These are phyloP conservation scores for mouse (Mus musculus) DNA, from an alignment of 2,113 vertebrate genomes.

Conservation along the genomic window DNA sequence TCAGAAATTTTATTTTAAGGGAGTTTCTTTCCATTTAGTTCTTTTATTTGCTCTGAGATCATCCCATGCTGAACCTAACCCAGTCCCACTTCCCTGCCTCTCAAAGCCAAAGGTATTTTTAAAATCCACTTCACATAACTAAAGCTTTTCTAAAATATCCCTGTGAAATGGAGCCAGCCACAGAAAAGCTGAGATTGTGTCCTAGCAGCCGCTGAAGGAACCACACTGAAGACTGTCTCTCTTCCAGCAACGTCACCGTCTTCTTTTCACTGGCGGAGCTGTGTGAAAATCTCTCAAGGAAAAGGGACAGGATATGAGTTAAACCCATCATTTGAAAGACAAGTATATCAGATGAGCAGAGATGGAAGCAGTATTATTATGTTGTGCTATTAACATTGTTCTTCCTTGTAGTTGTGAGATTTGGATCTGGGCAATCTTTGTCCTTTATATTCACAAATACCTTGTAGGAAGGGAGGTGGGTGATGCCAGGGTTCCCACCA, in stretches of 20 bases:
- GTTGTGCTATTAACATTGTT: conserved; percentile 76
- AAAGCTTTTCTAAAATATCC: background rate
- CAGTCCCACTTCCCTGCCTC: background rate
- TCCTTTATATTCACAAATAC: conserved; percentile 71
- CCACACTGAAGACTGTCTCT: fast-evolving
- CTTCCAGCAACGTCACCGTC: background rate
- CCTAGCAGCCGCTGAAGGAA: background rate
- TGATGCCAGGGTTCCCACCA: conserved; percentile 68
- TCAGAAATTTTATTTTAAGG: background rate
- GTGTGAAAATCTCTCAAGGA: conserved; percentile 73
- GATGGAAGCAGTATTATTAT: conserved; percentile 71
- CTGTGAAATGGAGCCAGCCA: background rate
- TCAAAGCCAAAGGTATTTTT: conserved; percentile 16
- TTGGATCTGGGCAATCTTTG: conserved; percentile 67
- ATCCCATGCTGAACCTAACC: background rate
- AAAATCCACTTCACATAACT: background rate
- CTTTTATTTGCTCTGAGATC: conserved; percentile 7
- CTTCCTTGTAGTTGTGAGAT: conserved; percentile 71
- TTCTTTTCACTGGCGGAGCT: background rate
- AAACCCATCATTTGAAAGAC: conserved; percentile 78
- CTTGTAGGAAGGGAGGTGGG: conserved; percentile 65
- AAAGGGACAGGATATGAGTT: conserved; percentile 51
- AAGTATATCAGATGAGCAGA: conserved; percentile 78
- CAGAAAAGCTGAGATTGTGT: background rate
- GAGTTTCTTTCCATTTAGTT: background rate